Conservation (phyloP, 2,888 invertebrate genomes). For the Ferdinandea cuprea region DNA sequence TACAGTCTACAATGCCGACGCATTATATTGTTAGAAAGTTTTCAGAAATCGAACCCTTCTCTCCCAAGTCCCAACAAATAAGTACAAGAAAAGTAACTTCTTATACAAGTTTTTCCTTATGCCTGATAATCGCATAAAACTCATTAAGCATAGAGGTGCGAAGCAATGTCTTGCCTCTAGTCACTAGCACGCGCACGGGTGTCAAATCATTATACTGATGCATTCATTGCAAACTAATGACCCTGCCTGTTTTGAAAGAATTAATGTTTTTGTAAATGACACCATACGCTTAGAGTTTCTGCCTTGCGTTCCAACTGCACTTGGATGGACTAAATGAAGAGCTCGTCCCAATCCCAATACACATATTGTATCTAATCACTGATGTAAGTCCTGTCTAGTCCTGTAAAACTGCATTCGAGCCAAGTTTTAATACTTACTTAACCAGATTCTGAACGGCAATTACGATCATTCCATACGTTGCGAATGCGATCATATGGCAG, state of each 20-base stretch:
- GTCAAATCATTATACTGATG: conserved; percentile 21
- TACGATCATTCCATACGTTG: neutral
- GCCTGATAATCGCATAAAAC: conserved; percentile 35
- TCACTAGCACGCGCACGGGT: conserved; percentile 14
- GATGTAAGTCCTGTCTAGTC: conserved; percentile 3
- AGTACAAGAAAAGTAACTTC: neutral
- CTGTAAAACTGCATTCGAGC: conserved; percentile 15
- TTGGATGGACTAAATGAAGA: conserved; percentile 2
- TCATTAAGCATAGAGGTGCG: conserved; percentile 45
- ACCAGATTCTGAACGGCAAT: neutral
- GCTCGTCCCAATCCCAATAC: conserved; percentile 1
- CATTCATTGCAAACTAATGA: conserved; percentile 47
- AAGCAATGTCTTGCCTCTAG: neutral
- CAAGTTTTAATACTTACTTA: neutral
- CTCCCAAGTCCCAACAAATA: neutral
- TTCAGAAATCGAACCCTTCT: neutral
- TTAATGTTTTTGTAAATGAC: conserved; percentile 61
- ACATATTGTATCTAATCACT: conserved; percentile 27
- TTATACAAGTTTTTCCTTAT: neutral
- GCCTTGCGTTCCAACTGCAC: conserved; percentile 10
- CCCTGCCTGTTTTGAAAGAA: conserved; percentile 33
- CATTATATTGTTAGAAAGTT: conserved; percentile 47
- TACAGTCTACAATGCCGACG: too few relatives aligned
- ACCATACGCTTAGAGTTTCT: conserved; percentile 24
- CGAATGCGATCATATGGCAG: conserved; percentile 48